A percentile compares a stretch with the other conserved stretches of the same genome.
phyloP scores from a whole-genome alignment of 2,113 vertebrate species.

The Prolemur simus region DNA sequence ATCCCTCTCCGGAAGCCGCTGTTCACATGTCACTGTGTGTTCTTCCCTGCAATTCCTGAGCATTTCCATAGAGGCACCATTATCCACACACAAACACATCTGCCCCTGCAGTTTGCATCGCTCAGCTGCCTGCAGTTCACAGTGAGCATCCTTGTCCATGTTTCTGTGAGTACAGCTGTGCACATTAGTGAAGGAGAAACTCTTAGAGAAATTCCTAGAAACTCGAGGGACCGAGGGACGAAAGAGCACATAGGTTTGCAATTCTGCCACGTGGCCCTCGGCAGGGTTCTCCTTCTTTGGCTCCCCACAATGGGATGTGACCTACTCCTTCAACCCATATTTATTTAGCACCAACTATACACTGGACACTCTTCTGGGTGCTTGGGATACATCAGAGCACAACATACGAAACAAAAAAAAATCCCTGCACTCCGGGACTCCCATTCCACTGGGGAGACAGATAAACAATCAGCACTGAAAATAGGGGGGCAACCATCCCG shows the following conservation, averaged over 20 bases:
- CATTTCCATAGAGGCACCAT: neutral
- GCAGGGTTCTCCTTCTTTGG: neutral
- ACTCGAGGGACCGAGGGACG: too few species aligned
- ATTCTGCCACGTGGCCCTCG: neutral
- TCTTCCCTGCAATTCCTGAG: neutral
- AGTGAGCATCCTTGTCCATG: neutral
- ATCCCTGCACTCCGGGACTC: neutral
- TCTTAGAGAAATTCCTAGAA: neutral
- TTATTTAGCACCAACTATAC: neutral
- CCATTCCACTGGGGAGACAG: neutral
- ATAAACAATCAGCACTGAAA: neutral
- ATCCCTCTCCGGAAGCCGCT: neutral
- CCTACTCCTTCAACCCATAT: neutral
- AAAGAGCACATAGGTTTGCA: neutral
- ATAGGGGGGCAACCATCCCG: neutral
- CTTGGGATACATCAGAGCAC: neutral
- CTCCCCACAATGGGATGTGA: neutral
- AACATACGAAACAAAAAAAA: neutral
- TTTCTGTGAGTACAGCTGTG: neutral
- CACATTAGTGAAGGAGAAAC: neutral
- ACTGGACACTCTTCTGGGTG: neutral
- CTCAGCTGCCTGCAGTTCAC: too few species aligned
- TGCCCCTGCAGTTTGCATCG: rapidly evolving
- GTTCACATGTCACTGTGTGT: neutral
- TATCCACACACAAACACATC: neutral